These are phyloP conservation scores for Parnassius mnemosyne DNA, from an alignment of 2,888 invertebrate species.

Conservation along the genomic window DNA sequence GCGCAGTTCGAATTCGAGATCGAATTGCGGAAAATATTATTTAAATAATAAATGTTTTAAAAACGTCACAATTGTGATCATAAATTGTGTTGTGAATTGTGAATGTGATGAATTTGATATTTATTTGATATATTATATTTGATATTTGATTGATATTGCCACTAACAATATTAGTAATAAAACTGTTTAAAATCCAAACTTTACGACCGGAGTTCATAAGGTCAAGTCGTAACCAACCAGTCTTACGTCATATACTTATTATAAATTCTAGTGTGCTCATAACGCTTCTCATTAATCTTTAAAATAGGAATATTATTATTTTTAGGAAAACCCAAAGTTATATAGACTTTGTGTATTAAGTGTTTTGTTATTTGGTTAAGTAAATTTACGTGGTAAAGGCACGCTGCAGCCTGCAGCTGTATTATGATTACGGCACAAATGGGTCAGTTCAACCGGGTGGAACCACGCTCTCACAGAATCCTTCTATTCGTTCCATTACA, in stretches of 20 bases:
- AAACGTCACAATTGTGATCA: constrained; percentile 20
- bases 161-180: constrained; percentile 30
- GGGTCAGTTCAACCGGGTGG: no score
- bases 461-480: no score
- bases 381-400: no score
- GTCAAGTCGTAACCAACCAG: constrained; percentile 28
- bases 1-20: neutral
- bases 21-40: constrained; percentile 6
- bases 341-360: no score
- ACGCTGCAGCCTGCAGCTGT: no score
- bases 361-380: no score
- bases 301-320: constrained; percentile 7
- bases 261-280: constrained; percentile 31
- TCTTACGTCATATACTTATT: constrained; percentile 35
- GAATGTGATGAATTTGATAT: no score
- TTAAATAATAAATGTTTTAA: constrained; percentile 10
- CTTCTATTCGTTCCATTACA: no score
- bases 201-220: constrained; percentile 36
- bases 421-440: no score
- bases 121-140: no score
- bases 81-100: constrained; percentile 24
- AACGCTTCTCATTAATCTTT: constrained; percentile 32
- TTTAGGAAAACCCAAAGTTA: neutral
- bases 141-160: constrained; percentile 26
- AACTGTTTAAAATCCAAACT: constrained; percentile 30